phyloP scores from a whole-genome alignment of 2,888 invertebrate genomes.

The Arctia plantaginis region DNA sequence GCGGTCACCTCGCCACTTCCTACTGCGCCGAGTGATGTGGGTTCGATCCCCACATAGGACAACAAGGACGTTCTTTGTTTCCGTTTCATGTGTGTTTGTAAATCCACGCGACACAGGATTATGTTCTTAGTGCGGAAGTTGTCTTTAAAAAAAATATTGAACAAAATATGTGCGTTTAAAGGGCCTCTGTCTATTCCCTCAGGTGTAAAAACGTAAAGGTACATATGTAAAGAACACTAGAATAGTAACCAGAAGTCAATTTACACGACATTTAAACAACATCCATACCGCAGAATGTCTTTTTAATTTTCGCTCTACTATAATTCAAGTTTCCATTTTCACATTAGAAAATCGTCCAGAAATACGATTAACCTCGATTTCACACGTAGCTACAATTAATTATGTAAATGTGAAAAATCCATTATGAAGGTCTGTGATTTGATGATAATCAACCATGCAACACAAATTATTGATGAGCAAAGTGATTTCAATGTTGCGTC shows the following conservation, averaged over 20 bases:
- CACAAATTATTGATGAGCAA: constrained; percentile 8
- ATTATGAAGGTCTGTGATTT: constrained; percentile 6
- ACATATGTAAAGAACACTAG: too few species aligned
- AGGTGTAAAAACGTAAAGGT: too few species aligned
- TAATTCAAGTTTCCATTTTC: neutral
- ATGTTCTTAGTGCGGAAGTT: too few species aligned
- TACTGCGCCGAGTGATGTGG: too few species aligned
- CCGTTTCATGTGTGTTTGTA: too few species aligned
- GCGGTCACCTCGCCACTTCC: too few species aligned
- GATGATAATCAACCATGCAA: neutral
- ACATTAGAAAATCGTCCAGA: neutral
- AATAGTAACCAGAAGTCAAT: neutral
- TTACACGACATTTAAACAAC: neutral
- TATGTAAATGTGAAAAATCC: neutral
- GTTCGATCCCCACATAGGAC: too few species aligned
- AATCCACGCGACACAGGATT: too few species aligned
- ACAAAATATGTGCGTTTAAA: too few species aligned
- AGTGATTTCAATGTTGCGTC: constrained; percentile 14
- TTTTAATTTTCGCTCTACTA: neutral
- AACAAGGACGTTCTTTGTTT: too few species aligned
- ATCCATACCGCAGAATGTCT: neutral
- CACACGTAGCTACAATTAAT: constrained; percentile 15
- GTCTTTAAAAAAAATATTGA: too few species aligned
- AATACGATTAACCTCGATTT: constrained; percentile 4
- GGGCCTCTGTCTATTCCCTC: too few species aligned